These are phyloP conservation scores for Lasioglossum lativentre DNA, from an alignment of 2,888 invertebrate species.

Conservation along the genomic window DNA sequence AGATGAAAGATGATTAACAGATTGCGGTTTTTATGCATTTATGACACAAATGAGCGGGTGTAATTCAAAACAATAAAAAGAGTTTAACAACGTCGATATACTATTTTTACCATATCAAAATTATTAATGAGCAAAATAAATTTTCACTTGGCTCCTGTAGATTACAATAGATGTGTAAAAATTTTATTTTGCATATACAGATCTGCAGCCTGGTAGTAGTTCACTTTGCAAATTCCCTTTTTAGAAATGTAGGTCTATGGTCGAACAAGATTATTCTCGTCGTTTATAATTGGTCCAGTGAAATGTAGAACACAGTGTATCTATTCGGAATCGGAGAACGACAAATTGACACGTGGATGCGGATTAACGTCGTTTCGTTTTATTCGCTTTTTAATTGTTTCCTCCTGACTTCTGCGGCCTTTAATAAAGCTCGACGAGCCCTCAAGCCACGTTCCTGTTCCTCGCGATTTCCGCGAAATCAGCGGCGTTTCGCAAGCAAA, in stretches of 20 bases:
- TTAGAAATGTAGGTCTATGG: neutral
- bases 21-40: no score
- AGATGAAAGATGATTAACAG: no score
- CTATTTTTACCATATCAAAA: no score
- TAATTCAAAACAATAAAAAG: no score
- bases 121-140: no score
- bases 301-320: neutral
- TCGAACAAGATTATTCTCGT: neutral
- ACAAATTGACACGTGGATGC: neutral
- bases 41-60: no score
- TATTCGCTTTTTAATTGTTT: neutral
- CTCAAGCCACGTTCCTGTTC: neutral
- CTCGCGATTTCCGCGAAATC: neutral
- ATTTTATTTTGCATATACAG: no score
- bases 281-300: neutral
- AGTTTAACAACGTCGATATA: no score
- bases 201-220: no score
- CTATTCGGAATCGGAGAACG: no score
- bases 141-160: no score
- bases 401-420: neutral
- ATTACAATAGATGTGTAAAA: no score
- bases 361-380: neutral
- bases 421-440: neutral
- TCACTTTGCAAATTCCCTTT: neutral
- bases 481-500: conserved; percentile 9